These are phyloP conservation scores for Xyrichtys novacula DNA, from an alignment of 2,797 vertebrate genomes.

Conservation along the genomic window DNA sequence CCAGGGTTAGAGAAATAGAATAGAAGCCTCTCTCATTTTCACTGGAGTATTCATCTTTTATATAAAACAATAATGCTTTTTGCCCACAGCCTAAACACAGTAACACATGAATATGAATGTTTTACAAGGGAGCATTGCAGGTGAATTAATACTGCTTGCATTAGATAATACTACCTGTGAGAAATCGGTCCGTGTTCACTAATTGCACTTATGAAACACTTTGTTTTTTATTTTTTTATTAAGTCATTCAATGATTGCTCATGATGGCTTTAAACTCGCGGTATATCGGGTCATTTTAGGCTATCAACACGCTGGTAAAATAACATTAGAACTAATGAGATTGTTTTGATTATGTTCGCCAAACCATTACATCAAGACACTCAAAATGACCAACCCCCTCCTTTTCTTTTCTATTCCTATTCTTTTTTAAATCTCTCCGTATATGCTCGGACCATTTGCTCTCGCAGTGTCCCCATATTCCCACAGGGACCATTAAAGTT, in stretches of 20 bases:
- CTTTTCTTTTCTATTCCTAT: no score
- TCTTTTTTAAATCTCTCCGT: background rate
- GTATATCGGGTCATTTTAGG: background rate
- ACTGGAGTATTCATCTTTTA: conserved; percentile 21
- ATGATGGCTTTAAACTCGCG: background rate
- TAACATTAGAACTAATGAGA: background rate
- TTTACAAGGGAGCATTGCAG: background rate
- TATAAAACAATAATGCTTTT: conserved; percentile 29
- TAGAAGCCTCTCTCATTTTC: conserved; percentile 21
- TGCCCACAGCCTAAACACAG: conserved; percentile 16
- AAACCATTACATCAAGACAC: background rate
- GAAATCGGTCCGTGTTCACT: background rate
- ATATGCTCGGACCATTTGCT: background rate
- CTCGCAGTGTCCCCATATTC: conserved; percentile 18
- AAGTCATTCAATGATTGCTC: background rate
- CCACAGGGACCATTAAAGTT: conserved; percentile 61
- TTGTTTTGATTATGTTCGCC: background rate
- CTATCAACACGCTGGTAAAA: background rate
- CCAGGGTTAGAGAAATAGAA: conserved; percentile 31
- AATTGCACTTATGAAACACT: background rate
- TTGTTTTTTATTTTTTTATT: background rate
- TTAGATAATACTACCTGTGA: background rate
- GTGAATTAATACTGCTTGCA: background rate
- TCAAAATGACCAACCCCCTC: background rate
- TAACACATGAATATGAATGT: background rate